phyloP scores from a whole-genome alignment of 2,113 vertebrate genomes.

The Polypterus bichir region DNA sequence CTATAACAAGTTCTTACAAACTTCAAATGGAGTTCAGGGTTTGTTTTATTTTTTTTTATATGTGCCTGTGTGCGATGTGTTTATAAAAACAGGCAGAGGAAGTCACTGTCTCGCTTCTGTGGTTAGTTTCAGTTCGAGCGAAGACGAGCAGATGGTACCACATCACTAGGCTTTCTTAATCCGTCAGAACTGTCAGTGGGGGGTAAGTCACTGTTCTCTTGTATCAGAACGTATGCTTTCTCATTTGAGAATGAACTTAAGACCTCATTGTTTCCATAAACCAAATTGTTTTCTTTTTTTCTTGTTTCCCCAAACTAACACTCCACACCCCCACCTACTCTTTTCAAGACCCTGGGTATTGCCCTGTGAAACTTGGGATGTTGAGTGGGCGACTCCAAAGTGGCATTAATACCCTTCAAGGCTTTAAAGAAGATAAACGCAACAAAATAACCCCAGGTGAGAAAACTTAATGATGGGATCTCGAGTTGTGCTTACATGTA shows the following conservation, averaged over 20 bases:
- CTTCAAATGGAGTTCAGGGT: no score
- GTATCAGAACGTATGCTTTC: no score
- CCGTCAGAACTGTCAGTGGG: slow-evolving; percentile 67
- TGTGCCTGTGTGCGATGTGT: no score
- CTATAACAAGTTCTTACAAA: no score
- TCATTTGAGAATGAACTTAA: no score
- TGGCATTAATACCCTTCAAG: slow-evolving; percentile 81
- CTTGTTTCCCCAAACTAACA: no score
- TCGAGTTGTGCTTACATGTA: neutral
- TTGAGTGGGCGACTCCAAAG: slow-evolving; percentile 78
- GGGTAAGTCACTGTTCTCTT: slow-evolving; percentile 41
- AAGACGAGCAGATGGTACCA: slow-evolving; percentile 79
- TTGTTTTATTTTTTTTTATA: no score
- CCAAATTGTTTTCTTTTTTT: no score
- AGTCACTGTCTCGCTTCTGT: neutral
- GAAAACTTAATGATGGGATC: slow-evolving; percentile 1
- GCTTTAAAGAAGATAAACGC: slow-evolving; percentile 95
- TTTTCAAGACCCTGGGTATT: slow-evolving; percentile 68
- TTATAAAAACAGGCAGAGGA: no score
- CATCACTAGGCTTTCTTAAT: slow-evolving; percentile 79
- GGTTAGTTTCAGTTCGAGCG: slow-evolving; percentile 75
- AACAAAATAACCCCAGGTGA: slow-evolving; percentile 84
- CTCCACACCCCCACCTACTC: neutral
- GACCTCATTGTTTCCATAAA: no score
- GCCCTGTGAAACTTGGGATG: slow-evolving; percentile 78